Conservation (phyloP, 2,113 vertebrate genomes). For the Heloderma charlesbogerti region DNA sequence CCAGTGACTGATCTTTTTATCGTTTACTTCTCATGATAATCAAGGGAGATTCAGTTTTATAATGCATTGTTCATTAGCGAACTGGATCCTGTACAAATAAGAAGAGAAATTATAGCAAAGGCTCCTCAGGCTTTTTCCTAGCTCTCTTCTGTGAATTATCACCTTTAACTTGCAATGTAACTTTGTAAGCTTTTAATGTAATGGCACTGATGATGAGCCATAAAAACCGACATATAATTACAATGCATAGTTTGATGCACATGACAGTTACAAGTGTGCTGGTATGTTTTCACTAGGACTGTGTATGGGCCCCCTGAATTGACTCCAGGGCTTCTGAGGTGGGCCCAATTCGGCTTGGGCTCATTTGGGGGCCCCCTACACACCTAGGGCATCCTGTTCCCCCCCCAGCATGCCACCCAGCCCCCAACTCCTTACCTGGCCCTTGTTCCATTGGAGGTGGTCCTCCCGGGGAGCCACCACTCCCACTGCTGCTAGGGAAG, state of each 20-base stretch:
- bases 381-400: too few relatives aligned
- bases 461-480: too few relatives aligned
- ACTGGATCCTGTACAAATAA: background rate
- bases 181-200: constrained; percentile 20
- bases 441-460: too few relatives aligned
- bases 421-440: too few relatives aligned
- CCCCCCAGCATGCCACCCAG: too few relatives aligned
- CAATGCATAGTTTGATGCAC: background rate
- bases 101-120: background rate
- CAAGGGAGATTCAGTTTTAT: background rate
- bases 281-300: too few relatives aligned
- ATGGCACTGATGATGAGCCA: background rate
- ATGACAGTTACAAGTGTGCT: background rate
- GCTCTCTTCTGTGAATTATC: background rate
- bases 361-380: too few relatives aligned
- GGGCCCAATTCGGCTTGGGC: too few relatives aligned
- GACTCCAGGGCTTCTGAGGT: too few relatives aligned
- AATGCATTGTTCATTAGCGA: background rate
- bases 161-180: background rate
- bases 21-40: background rate
- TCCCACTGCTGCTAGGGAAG: too few relatives aligned
- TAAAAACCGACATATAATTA: background rate
- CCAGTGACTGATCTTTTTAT: constrained; percentile 4
- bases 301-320: too few relatives aligned
- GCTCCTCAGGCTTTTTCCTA: background rate